Conservation (phyloP, 2,797 vertebrate species). For the Xerus rutilus region DNA sequence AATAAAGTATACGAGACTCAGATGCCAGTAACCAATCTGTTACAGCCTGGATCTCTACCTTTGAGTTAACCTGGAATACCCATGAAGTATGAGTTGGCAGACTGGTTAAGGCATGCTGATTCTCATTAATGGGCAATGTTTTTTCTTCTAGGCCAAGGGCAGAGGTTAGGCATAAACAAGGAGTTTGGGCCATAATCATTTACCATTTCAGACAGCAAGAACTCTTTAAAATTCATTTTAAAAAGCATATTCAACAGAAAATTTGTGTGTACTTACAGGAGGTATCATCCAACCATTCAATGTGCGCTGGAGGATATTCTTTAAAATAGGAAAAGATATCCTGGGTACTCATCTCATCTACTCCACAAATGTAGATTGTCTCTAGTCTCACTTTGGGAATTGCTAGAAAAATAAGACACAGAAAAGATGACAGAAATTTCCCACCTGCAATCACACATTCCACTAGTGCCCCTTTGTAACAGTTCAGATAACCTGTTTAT, state of each 20-base stretch:
- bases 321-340: slow-evolving; percentile 97
- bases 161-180: background rate
- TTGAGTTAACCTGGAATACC: background rate
- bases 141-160: background rate
- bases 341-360: slow-evolving; percentile 99
- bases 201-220: background rate
- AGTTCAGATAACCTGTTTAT: background rate
- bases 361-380: slow-evolving; percentile 94
- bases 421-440: slow-evolving; percentile 47
- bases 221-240: slow-evolving; percentile 21
- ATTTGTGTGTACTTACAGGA: slow-evolving; percentile 92
- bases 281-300: slow-evolving; percentile 98
- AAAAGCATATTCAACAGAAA: slow-evolving; percentile 44
- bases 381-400: slow-evolving; percentile 95
- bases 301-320: slow-evolving; percentile 97
- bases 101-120: background rate
- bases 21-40: background rate
- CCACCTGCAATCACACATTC: background rate
- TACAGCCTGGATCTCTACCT: background rate
- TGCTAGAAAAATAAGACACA: slow-evolving; percentile 88
- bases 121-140: background rate
- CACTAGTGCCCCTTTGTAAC: background rate
- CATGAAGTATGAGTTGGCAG: background rate
- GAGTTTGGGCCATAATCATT: slow-evolving; percentile 7
- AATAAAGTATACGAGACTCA: background rate